Evolutionary conservation across 2,888 invertebrate species (phyloP).

Genomic region (Apamea monoglypha): DNA sequence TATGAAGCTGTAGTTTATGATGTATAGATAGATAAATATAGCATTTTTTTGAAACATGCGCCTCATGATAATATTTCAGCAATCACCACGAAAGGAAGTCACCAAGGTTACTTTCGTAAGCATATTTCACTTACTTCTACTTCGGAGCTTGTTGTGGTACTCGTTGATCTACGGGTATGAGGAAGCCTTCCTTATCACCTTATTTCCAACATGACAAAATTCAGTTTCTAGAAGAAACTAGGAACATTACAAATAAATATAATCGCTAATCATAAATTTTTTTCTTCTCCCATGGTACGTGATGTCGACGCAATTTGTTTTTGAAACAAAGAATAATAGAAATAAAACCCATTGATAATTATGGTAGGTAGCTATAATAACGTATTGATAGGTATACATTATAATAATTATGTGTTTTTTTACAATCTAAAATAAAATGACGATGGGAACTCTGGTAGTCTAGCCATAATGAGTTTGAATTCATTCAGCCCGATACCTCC

Average conservation of each 20-base stretch:
- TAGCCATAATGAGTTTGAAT: slow-evolving; percentile 91
- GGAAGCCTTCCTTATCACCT: no score
- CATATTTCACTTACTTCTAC: no score
- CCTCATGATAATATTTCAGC: background rate
- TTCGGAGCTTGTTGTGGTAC: no score
- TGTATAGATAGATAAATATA: no score
- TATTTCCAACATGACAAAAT: no score
- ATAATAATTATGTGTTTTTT: slow-evolving; percentile 31
- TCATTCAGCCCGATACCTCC: slow-evolving; percentile 91
- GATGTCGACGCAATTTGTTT: background rate
- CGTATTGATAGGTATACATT: background rate
- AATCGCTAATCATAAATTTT: no score
- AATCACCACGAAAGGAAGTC: background rate
- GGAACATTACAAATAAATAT: no score
- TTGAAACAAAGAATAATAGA: background rate
- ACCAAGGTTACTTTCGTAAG: background rate
- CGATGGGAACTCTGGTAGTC: slow-evolving; percentile 91
- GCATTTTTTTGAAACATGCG: no score
- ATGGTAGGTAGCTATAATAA: background rate
- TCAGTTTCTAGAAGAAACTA: no score
- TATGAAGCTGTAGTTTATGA: no score
- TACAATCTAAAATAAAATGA: slow-evolving; percentile 91
- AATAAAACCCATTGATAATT: background rate
- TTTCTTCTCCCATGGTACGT: background rate
- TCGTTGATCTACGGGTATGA: no score